Evolutionary conservation across 2,797 vertebrate species (phyloP).

Genomic region (Myotis findleyi): DNA sequence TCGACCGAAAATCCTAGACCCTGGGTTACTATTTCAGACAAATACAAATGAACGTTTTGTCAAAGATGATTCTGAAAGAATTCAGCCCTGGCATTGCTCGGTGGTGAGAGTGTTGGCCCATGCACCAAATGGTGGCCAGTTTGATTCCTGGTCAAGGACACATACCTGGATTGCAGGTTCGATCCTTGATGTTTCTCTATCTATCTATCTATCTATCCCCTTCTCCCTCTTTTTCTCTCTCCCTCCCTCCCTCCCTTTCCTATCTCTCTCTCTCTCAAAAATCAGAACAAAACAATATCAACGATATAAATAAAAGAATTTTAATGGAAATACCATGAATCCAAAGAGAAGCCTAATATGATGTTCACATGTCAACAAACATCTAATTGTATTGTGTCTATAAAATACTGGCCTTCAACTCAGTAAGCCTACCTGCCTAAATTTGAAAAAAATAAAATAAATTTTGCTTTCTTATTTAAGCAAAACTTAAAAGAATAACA

Average conservation of each 20-base stretch:
- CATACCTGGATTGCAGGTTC: too few relatives aligned
- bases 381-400: neutral
- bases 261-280: too few relatives aligned
- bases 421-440: neutral
- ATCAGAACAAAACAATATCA: too few relatives aligned
- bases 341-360: neutral
- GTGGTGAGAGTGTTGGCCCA: too few relatives aligned
- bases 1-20: neutral
- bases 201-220: too few relatives aligned
- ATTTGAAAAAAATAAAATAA: neutral
- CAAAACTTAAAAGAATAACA: neutral
- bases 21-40: neutral
- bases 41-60: neutral
- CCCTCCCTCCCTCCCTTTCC: too few relatives aligned
- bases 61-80: neutral
- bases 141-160: too few relatives aligned
- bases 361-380: neutral
- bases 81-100: neutral
- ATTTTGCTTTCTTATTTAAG: neutral
- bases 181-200: too few relatives aligned
- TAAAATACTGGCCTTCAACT: neutral
- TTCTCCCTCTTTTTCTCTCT: too few relatives aligned
- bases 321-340: neutral
- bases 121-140: too few relatives aligned
- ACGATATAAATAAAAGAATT: too few relatives aligned